Evolutionary conservation across 2,888 invertebrate species (phyloP), one percentile per base, ranked within the genome.

Genomic region (Gisinianus flammeolus): DNA sequence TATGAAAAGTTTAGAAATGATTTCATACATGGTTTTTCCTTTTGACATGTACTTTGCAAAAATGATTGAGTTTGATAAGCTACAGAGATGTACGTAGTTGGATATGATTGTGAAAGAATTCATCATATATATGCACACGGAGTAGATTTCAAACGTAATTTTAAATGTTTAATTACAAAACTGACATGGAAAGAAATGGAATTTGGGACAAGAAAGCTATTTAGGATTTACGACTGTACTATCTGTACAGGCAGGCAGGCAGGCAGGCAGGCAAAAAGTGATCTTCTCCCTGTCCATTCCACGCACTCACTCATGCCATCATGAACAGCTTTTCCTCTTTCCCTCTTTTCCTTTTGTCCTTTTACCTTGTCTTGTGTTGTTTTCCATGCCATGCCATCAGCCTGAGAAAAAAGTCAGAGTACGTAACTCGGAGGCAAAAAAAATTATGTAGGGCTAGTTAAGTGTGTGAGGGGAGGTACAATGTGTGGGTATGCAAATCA

Each of bases 401-500:
- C n/a, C 8, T 8, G 16, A 44, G 52, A 44, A 8, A 16, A 8
- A 44, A 16, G 56, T 19, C 4, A 22, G 16, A 22, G 56, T 19
- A 31, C 30, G 73, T 73, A 73, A 73, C 73, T 73, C 33, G 62
- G 73, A 73, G 73, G 73, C 73, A 31, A 62, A 73, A 62, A 16
- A 62, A 62, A 68, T 68, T 68, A 68, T 52, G 64, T 28, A 66
- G 24, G 64, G 8, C 31, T 31, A 58, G 71, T 58, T 71, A 71
- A 71, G 30, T n/a, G 62, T 22, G 35, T 26, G 44, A 62, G 64
- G 62, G 58, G 66, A 35, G 64, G 73, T n/a, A 10, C n/a, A 44
- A 44, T 52, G 74, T 74, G 67, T 74, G 74, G 52, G 10, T 66
- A 74, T 66, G 74, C 74, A 74, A 74, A 74, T 74, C 30, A 24